Percentiles rank a stretch among this genome's conserved stretches.
Evolutionary conservation across 2,113 vertebrate species (phyloP).

Genomic region (Rhinoptilus africanus): DNA sequence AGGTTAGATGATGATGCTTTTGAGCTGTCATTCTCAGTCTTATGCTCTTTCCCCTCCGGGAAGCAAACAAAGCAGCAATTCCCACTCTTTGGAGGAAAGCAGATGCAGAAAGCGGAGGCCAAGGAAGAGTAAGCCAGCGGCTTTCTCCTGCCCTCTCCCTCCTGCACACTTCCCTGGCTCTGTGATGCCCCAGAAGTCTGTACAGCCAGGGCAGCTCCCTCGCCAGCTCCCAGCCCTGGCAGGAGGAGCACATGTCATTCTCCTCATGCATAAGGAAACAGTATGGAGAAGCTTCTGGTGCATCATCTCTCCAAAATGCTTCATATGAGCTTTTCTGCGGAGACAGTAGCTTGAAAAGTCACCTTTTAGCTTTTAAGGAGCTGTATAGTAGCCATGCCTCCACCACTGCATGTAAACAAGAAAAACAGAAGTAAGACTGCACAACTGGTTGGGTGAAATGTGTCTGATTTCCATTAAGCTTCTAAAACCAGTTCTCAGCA

Average conservation of each 20-base stretch:
- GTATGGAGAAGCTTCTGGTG: not conserved
- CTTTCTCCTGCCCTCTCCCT: not conserved
- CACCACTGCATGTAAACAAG: not conserved
- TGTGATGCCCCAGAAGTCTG: not conserved
- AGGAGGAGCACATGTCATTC: not conserved
- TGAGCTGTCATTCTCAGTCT: not conserved
- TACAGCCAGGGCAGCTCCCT: not conserved
- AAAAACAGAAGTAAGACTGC: not conserved
- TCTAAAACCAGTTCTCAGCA: not conserved
- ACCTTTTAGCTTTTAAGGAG: not conserved
- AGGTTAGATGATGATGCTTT: not conserved
- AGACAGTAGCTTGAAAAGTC: not conserved
- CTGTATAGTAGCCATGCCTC: not conserved
- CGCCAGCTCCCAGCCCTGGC: not conserved
- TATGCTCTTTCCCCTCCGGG: not conserved
- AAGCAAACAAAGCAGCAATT: not conserved
- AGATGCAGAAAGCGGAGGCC: not conserved
- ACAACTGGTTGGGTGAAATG: not conserved
- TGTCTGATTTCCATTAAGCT: not conserved
- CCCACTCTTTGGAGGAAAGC: not conserved
- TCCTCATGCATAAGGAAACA: not conserved
- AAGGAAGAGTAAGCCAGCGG: not conserved
- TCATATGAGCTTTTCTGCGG: not conserved
- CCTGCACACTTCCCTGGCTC: not conserved
- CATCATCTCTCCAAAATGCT: not conserved